Base-by-base conservation (phyloP, 1,140 invertebrate species). In the Lordiphosa stackelbergi region DNA sequence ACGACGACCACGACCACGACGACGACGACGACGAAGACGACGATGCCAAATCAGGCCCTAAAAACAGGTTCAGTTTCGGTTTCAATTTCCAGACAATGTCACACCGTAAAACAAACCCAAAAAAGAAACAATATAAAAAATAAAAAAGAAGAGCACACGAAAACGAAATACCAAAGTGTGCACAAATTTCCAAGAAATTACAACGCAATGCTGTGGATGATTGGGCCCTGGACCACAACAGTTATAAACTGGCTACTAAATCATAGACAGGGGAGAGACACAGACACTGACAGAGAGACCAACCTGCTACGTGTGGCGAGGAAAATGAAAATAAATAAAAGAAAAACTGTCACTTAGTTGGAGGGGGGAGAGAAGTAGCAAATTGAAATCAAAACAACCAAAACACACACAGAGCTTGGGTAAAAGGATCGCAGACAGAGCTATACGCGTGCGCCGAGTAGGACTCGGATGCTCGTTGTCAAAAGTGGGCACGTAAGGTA, bases 111-210 rank as follows among this genome's bases (percentile, higher is more conserved):
- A 73, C 47, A 62, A 52, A 65, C 35, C 46, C 24, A 13, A 43
- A 49, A 49, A 31, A 53, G 36, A 54, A 28, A 38, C 31, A 12
- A 59, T 28, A 16, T 28, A 53, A 55, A 48, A 53, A 53, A 63
- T n/a, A 1, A 52, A 37, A 53, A 63, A 71, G 68, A 71, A 71
- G 68, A 68, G 75, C 70, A 73, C 62, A 60, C 43, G 73, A 70
- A 71, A 69, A 84, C 45, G 72, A 70, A 83, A 85, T 85, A 85
- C 83, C 83, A 71, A 85, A 78, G 83, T 85, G 83, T 85, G 83
- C 83, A 85, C 83, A 74, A 78, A 83, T 83, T 85, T 85, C 83
- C 77, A 62, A 81, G 83, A 85, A 85, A 71, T 85, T 75, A 85
- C 69, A 72, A 61, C 49, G 66, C 61, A 66, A 69, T 69, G 66